phyloP scores from a whole-genome alignment of 2,113 vertebrate species.

The Sorex fumeus region DNA sequence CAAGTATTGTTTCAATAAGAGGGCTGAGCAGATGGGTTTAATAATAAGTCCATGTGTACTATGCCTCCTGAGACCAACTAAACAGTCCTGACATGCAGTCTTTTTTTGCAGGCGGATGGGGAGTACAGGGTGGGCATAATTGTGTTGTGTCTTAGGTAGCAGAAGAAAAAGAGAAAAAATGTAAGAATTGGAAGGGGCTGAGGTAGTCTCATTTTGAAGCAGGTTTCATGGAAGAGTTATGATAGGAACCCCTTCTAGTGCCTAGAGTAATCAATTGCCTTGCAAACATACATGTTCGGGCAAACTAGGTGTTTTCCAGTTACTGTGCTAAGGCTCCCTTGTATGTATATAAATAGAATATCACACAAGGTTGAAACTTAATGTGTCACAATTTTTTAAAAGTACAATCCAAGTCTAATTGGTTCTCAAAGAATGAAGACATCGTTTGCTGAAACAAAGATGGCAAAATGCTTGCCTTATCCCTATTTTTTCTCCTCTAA shows the following conservation, averaged over 20 bases:
- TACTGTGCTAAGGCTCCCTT: conserved; percentile 25
- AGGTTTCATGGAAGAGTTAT: not conserved
- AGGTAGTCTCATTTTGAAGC: not conserved
- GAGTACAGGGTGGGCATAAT: not conserved
- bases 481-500: not conserved
- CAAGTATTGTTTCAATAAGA: not conserved
- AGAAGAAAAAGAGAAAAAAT: not conserved
- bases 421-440: conserved; percentile 64
- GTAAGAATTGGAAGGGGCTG: not conserved
- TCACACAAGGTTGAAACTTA: conserved; percentile 22
- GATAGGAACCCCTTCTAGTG: not conserved
- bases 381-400: conserved; percentile 26
- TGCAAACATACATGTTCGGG: not conserved
- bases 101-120: no score
- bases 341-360: conserved; percentile 56
- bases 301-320: not conserved
- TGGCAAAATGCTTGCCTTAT: conserved; percentile 36
- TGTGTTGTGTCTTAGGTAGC: not conserved
- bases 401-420: conserved; percentile 49
- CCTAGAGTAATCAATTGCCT: not conserved
- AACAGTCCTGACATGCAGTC: not conserved
- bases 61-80: not conserved
- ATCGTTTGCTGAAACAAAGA: conserved; percentile 68
- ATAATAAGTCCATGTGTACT: not conserved
- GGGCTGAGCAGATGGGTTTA: not conserved